These are phyloP conservation scores for Dryobotodes eremita DNA, from an alignment of 2,888 invertebrate genomes.

Conservation along the genomic window DNA sequence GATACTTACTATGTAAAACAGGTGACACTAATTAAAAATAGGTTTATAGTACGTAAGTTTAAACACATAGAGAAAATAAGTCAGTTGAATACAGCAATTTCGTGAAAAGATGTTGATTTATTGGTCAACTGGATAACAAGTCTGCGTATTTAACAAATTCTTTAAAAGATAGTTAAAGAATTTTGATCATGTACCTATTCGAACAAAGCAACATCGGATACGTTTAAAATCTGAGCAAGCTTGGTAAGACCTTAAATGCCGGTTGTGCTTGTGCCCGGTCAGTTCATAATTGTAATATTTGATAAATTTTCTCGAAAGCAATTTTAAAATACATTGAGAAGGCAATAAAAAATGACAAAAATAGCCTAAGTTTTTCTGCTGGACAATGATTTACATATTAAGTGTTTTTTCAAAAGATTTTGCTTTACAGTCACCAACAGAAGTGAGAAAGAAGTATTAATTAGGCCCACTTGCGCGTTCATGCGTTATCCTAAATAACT, in stretches of 20 bases:
- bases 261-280: too few relatives aligned
- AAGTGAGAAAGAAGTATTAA: constrained; percentile 24
- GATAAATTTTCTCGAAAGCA: background rate
- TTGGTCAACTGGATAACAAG: background rate
- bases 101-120: background rate
- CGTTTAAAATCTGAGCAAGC: background rate
- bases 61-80: constrained; percentile 7
- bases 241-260: background rate
- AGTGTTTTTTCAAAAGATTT: constrained; percentile 50
- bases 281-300: background rate
- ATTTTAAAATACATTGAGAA: constrained; percentile 7
- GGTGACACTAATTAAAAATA: constrained; percentile 2
- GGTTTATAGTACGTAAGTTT: constrained; percentile 1
- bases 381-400: constrained; percentile 20
- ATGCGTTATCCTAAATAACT: too few relatives aligned
- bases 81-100: background rate
- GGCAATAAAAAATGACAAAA: background rate
- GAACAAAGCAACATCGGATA: background rate
- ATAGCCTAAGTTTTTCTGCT: constrained; percentile 7
- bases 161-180: background rate
- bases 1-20: background rate
- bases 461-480: background rate
- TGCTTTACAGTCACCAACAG: constrained; percentile 31
- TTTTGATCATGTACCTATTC: background rate
- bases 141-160: background rate